Percentiles rank a stretch among this genome's conserved stretches.
Conservation (phyloP, 1,140 invertebrate genomes). For the Ceratoteleas bidentatus region DNA sequence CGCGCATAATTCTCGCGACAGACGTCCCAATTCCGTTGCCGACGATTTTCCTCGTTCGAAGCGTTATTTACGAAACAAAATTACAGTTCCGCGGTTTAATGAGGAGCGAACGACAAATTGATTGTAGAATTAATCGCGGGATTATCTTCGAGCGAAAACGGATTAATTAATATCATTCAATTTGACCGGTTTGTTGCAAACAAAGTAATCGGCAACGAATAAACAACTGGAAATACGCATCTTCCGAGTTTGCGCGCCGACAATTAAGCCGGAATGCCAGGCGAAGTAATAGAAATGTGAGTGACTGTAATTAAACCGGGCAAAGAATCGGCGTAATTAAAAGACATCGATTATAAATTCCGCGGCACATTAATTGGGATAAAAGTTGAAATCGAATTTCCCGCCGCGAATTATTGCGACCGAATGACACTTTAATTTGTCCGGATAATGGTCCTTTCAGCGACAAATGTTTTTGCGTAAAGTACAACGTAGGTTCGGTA, state of each 20-base stretch:
- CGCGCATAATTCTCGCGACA: too few species aligned
- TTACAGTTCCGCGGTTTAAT: too few species aligned
- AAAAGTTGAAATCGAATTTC: slow-evolving; percentile 9
- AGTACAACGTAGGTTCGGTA: too few species aligned
- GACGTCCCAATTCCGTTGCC: too few species aligned
- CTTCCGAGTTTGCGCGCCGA: too few species aligned
- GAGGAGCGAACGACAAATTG: too few species aligned
- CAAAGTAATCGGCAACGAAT: not conserved
- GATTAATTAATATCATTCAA: not conserved
- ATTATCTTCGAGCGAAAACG: not conserved
- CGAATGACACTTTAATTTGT: slow-evolving; percentile 20
- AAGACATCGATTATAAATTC: not conserved
- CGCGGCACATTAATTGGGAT: slow-evolving; percentile 3
- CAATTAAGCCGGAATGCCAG: not conserved
- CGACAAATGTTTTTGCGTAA: not conserved
- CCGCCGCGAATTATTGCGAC: not conserved
- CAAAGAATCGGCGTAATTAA: slow-evolving; percentile 10
- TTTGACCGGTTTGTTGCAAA: not conserved
- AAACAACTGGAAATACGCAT: not conserved
- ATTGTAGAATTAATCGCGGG: not conserved
- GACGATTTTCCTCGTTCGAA: too few species aligned
- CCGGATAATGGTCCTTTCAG: slow-evolving; percentile 1
- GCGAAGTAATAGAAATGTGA: not conserved
- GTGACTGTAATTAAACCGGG: not conserved
- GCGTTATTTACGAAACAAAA: too few species aligned